Conservation (phyloP, 2,797 vertebrate species). For the Sebastes iracundus region DNA sequence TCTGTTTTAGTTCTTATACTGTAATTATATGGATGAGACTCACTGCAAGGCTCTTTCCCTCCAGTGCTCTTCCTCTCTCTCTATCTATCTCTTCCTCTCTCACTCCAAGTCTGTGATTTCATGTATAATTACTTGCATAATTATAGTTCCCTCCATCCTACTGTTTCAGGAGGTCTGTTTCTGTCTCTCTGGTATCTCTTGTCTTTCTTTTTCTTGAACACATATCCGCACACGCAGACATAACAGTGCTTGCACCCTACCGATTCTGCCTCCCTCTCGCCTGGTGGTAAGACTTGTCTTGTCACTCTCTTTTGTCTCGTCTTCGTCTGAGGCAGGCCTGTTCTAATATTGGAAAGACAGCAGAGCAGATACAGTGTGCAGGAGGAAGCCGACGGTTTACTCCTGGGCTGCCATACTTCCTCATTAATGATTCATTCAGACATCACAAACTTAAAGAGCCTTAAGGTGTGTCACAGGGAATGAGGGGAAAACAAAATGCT, state of each 20-base stretch:
- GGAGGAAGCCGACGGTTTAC: slow-evolving; percentile 27
- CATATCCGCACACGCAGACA: slow-evolving; percentile 1
- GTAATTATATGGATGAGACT: slow-evolving; percentile 79
- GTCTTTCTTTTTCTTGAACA: slow-evolving; percentile 20
- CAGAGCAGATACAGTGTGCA: slow-evolving; percentile 50
- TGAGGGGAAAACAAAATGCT: slow-evolving; percentile 56
- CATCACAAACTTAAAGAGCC: slow-evolving; percentile 67
- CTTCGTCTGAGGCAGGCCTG: slow-evolving; percentile 38
- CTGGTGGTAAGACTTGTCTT: slow-evolving; percentile 36
- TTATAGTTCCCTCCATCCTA: slow-evolving; percentile 77
- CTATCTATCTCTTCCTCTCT: slow-evolving; percentile 20
- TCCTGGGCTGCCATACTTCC: slow-evolving; percentile 46
- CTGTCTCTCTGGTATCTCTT: slow-evolving; percentile 56
- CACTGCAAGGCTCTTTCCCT: slow-evolving; percentile 54
- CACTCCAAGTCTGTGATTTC: slow-evolving; percentile 75
- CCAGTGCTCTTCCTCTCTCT: slow-evolving; percentile 45
- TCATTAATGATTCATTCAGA: slow-evolving; percentile 69
- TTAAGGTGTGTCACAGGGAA: slow-evolving; percentile 69
- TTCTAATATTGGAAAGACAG: slow-evolving; percentile 66
- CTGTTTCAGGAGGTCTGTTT: slow-evolving; percentile 74
- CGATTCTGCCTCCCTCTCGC: slow-evolving; percentile 29
- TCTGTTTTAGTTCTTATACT: slow-evolving; percentile 69
- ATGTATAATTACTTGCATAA: slow-evolving; percentile 85
- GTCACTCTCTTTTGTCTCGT: slow-evolving; percentile 61
- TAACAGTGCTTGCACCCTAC: slow-evolving; percentile 16